Evolutionary conservation across 2,888 invertebrate species (phyloP).

Genomic region (Ophonus ardosiacus): DNA sequence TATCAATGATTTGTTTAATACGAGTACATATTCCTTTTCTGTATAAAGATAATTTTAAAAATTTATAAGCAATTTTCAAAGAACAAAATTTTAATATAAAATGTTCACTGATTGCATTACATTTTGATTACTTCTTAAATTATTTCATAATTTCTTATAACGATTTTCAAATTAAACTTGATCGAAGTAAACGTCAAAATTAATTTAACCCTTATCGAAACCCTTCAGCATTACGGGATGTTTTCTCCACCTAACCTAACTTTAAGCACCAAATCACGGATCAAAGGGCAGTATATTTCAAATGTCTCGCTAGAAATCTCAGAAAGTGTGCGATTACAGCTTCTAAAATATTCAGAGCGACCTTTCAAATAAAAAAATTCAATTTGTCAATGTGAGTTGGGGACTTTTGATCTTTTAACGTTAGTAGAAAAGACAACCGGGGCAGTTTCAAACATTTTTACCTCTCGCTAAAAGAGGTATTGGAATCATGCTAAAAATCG

Average conservation of each 20-base stretch:
- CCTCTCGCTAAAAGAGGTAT: too few relatives aligned
- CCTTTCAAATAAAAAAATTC: background rate
- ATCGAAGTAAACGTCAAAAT: background rate
- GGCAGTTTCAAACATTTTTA: background rate
- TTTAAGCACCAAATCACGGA: background rate
- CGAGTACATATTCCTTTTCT: too few relatives aligned
- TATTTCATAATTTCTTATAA: too few relatives aligned
- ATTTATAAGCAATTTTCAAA: too few relatives aligned
- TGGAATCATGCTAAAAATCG: too few relatives aligned
- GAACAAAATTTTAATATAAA: too few relatives aligned
- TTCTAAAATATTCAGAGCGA: slow-evolving; percentile 17
- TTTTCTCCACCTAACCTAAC: background rate
- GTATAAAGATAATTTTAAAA: too few relatives aligned
- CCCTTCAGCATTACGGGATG: background rate
- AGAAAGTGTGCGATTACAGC: background rate
- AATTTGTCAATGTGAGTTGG: background rate
- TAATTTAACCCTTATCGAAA: slow-evolving; percentile 8
- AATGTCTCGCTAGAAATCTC: background rate
- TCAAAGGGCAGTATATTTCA: background rate
- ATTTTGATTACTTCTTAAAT: too few relatives aligned
- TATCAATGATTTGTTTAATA: too few relatives aligned
- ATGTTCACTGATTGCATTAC: too few relatives aligned
- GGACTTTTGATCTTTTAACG: slow-evolving; percentile 3
- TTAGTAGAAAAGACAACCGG: background rate
- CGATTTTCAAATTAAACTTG: background rate